Conservation (phyloP, 2,888 invertebrate species). For the Hipparchia semele region DNA sequence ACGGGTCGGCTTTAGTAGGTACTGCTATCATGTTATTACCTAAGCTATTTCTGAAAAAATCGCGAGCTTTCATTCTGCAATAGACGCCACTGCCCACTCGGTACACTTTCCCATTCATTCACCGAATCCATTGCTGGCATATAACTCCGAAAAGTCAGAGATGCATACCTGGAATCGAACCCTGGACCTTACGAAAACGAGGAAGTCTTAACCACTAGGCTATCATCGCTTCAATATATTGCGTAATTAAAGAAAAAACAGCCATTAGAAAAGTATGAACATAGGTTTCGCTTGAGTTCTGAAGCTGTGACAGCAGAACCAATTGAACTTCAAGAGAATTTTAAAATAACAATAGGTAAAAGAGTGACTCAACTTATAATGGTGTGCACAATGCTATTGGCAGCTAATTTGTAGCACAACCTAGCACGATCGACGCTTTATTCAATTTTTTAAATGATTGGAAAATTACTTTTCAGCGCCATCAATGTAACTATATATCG, state of each 20-base stretch:
- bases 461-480: slow-evolving; percentile 18
- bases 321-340: slow-evolving; percentile 61
- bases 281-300: neutral
- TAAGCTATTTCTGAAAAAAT: neutral
- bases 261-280: slow-evolving; percentile 2
- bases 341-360: slow-evolving; percentile 69
- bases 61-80: no score
- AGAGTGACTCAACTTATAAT: slow-evolving; percentile 79
- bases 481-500: no score
- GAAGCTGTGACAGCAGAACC: slow-evolving; percentile 46
- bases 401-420: slow-evolving; percentile 76
- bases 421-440: slow-evolving; percentile 56
- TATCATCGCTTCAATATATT: neutral
- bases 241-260: neutral
- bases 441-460: slow-evolving; percentile 64
- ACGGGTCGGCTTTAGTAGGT: slow-evolving; percentile 39
- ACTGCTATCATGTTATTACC: slow-evolving; percentile 16
- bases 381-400: slow-evolving; percentile 79
- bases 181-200: no score
- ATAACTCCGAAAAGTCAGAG: no score
- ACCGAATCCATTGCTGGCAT: no score
- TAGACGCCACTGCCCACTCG: no score
- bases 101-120: no score
- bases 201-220: no score
- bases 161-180: no score